Percentiles rank a stretch among this genome's conserved stretches.
Conservation (phyloP, 2,888 invertebrate genomes). For the Chymomyza fuscimana region DNA sequence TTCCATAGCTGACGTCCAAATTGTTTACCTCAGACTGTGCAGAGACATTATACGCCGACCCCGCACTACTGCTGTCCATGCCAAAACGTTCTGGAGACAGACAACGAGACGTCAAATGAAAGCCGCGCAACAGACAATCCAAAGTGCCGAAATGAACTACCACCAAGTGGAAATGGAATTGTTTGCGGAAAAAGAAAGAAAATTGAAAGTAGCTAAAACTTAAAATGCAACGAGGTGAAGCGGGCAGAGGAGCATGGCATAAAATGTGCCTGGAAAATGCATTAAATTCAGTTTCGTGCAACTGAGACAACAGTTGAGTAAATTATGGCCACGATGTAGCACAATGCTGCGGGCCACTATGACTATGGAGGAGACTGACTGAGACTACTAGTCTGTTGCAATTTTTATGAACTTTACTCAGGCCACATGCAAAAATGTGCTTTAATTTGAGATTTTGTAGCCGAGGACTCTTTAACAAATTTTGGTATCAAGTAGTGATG, state of each 20-base stretch:
- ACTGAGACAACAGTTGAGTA: slow-evolving; percentile 71
- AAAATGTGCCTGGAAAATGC: slow-evolving; percentile 65
- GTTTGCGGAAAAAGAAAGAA: slow-evolving; percentile 14
- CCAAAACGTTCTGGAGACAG: too few species aligned
- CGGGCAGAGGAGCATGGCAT: slow-evolving; percentile 18
- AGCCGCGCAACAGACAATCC: neutral
- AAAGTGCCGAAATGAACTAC: slow-evolving; percentile 4
- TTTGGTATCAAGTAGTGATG: too few species aligned
- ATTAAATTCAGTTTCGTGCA: slow-evolving; percentile 70
- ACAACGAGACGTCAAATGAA: slow-evolving; percentile 16
- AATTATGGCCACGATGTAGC: slow-evolving; percentile 60
- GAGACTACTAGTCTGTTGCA: slow-evolving; percentile 28
- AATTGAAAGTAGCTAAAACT: neutral
- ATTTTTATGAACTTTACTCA: too few species aligned
- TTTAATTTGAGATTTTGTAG: too few species aligned
- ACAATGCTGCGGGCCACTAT: slow-evolving; percentile 5
- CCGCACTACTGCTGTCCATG: slow-evolving; percentile 17
- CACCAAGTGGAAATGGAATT: slow-evolving; percentile 14
- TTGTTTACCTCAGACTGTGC: slow-evolving; percentile 18
- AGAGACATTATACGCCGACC: neutral
- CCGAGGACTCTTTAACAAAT: too few species aligned
- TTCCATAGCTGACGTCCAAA: slow-evolving; percentile 39
- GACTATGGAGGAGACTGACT: neutral
- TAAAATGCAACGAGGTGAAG: neutral
- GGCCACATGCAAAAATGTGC: too few species aligned